Conservation (phyloP, 23 tunicate species). For the Halocynthia roretzi region DNA sequence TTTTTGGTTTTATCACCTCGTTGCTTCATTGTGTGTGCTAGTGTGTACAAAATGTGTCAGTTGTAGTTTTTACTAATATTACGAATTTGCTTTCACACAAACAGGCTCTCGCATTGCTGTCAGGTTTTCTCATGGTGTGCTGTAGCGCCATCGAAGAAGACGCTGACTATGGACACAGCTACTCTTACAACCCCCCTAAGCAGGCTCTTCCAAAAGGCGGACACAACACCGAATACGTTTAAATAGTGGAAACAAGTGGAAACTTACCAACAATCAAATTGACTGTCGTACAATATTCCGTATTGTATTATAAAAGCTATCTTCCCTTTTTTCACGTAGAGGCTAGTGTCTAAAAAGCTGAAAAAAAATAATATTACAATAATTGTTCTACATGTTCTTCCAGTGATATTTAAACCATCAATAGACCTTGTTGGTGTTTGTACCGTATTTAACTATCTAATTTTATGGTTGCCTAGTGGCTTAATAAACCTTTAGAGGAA, state of each 20-base stretch:
- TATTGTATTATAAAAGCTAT: too few species aligned
- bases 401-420: too few species aligned
- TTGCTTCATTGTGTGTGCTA: too few species aligned
- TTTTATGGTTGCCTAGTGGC: too few species aligned
- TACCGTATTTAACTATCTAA: too few species aligned
- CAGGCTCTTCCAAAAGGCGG: conserved; percentile 1
- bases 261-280: conserved; percentile 16
- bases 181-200: conserved; percentile 79
- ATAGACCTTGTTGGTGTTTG: too few species aligned
- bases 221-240: conserved; percentile 40
- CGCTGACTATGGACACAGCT: conserved; percentile 31
- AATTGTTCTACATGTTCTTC: too few species aligned
- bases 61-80: neutral
- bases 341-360: too few species aligned
- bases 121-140: conserved; percentile 69
- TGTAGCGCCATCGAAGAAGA: conserved; percentile 57
- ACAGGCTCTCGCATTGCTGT: conserved; percentile 54
- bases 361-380: too few species aligned
- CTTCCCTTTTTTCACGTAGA: too few species aligned
- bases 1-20: neutral
- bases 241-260: conserved; percentile 11
- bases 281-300: neutral
- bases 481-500: too few species aligned
- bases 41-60: neutral
- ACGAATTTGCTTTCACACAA: neutral